These are phyloP conservation scores for Tinamus major DNA, from an alignment of 2,797 vertebrate genomes.

Conservation along the genomic window DNA sequence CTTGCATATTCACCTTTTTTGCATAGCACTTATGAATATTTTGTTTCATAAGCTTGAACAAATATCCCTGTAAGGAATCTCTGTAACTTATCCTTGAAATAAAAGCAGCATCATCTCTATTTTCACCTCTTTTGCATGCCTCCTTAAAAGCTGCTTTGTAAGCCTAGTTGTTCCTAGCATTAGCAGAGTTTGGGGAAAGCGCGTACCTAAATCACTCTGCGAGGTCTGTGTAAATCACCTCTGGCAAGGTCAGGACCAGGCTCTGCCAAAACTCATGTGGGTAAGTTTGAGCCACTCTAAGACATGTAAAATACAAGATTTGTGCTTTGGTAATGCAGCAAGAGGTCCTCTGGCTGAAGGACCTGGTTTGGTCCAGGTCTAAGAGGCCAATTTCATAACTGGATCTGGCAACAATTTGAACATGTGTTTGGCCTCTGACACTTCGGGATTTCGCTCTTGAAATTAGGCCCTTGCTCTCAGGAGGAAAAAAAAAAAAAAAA, in stretches of 20 bases:
- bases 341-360: neutral
- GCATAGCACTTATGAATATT: neutral
- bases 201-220: neutral
- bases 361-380: neutral
- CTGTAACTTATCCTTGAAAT: neutral
- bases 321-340: neutral
- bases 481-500: neutral
- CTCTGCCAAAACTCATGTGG: neutral
- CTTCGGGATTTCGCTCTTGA: neutral
- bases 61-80: neutral
- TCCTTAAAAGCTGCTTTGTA: neutral
- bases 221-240: neutral
- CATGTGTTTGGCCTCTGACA: neutral
- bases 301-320: neutral
- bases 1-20: neutral
- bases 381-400: neutral
- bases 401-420: neutral
- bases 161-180: neutral
- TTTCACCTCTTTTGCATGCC: fast-evolving
- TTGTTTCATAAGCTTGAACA: neutral
- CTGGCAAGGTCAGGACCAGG: neutral
- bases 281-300: neutral
- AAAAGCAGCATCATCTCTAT: neutral
- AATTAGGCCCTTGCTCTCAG: neutral
- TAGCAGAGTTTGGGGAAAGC: neutral